Percentiles rank a stretch among this genome's conserved stretches.
phyloP scores from a whole-genome alignment of 2,113 vertebrate species.

The Lampris incognitus region DNA sequence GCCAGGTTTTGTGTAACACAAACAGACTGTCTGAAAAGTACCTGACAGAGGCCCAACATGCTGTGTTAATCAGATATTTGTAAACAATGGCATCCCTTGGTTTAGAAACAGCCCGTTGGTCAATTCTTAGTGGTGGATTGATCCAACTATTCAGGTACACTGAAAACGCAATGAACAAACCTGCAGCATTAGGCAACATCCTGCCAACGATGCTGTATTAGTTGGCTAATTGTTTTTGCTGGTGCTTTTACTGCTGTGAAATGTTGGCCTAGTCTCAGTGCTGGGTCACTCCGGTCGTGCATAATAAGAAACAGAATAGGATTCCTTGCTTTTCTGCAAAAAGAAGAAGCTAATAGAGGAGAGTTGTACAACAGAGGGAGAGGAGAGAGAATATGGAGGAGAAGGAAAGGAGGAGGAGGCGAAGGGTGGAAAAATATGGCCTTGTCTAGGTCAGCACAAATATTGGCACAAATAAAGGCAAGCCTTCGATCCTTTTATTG shows the following conservation, averaged over 20 bases:
- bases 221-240: slow-evolving; percentile 72
- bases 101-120: slow-evolving; percentile 30
- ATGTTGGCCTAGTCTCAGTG: slow-evolving; percentile 51
- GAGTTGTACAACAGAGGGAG: slow-evolving; percentile 45
- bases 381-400: not conserved
- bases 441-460: slow-evolving; percentile 38
- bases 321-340: slow-evolving; percentile 66
- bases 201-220: slow-evolving; percentile 64
- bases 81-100: slow-evolving; percentile 1
- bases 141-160: not conserved
- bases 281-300: slow-evolving; percentile 58
- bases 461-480: slow-evolving; percentile 61
- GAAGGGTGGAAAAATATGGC: slow-evolving; percentile 45
- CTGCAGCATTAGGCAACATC: slow-evolving; percentile 9
- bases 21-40: slow-evolving; percentile 41
- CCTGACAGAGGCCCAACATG: slow-evolving; percentile 48
- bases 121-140: not conserved
- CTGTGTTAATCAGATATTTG: slow-evolving; percentile 29
- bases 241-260: slow-evolving; percentile 71
- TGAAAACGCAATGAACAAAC: not conserved
- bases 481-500: slow-evolving; percentile 71
- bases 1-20: slow-evolving; percentile 37
- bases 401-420: not conserved
- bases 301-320: slow-evolving; percentile 79
- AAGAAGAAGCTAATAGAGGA: slow-evolving; percentile 33